Evolutionary conservation across 2,888 invertebrate species (phyloP), one percentile per base, ranked within the genome.

Genomic region (Campoplex nolae): DNA sequence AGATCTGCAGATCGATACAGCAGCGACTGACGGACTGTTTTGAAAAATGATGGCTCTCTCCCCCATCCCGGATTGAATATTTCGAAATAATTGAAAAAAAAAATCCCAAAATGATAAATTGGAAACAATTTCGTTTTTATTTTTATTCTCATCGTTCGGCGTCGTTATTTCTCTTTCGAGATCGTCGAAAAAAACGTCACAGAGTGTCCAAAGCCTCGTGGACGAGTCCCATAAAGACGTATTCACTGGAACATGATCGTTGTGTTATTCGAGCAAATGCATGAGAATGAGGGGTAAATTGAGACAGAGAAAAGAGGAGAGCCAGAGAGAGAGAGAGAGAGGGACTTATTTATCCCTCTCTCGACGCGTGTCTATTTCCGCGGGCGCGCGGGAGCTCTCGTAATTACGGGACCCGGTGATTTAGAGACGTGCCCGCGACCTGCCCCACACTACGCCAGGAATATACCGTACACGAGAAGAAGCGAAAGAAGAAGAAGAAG

Each of bases 391-490:
- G 86, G 88, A 79, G 84, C 88, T 83, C 81, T 84, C 86, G 89
- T 87, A 89, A 89, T 89, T 89, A 88, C 84, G 78, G 62, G 84
- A 81, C 81, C 80, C 88, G 88, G 88, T 88, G 88, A 89, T 87
- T 87, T 88, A 89, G 88, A 84, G 86, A 83, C 77, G 82, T 70
- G 85, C 85, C 80, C 87, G 83, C 87, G 87, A 87, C 87, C 87
- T 87, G 87, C 87, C 87, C 83, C 78, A 87, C 85, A 76, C 73
- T 77, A 54, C 77, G 58, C 62, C 18, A 28, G 70, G 38, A 32
- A 83, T 78, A 83, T 51, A 56, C 67, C 56, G 67, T 67, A 67
- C 67, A 48, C 48, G 38, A 83, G 70, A 62, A n/a, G 32, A 62
- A 32, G 32, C 4, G 32, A 1, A 62, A 13, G 62, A 62, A 32